Evolutionary conservation across 2,797 vertebrate genomes (phyloP).

Genomic region (Zenarchopterus dispar): DNA sequence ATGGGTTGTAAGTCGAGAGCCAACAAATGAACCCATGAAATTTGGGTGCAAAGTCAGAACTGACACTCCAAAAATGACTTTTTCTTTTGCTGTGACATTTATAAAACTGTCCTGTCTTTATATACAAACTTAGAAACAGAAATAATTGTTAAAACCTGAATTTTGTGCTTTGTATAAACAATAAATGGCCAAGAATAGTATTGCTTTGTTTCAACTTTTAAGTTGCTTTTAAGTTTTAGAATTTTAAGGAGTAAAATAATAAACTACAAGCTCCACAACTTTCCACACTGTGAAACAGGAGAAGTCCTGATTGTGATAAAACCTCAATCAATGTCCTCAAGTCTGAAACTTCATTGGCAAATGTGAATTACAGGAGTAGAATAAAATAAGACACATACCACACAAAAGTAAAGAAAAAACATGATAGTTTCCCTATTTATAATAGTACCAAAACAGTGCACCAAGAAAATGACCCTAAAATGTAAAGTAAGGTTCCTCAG

Average conservation of each 20-base stretch:
- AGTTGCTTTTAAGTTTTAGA: no score
- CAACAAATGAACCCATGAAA: no score
- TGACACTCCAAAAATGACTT: neutral
- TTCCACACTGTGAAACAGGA: neutral
- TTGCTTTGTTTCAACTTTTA: neutral
- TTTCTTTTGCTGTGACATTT: neutral
- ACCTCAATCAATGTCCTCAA: neutral
- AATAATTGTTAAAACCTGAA: neutral
- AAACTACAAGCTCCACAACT: no score
- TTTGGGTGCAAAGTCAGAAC: no score
- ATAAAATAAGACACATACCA: neutral
- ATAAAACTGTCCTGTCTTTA: neutral
- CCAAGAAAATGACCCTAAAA: no score
- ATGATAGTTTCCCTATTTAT: neutral
- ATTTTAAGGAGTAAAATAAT: no score
- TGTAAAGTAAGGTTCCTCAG: no score
- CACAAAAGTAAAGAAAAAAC: neutral
- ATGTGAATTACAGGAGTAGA: neutral
- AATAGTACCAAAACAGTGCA: no score
- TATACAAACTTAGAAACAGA: neutral
- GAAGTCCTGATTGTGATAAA: neutral
- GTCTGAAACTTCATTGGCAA: conserved; percentile 9
- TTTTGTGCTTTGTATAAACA: neutral
- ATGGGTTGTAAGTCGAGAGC: no score
- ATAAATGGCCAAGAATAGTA: neutral